Base-by-base conservation (phyloP, 2,113 vertebrate species). In the Camelus dromedarius region DNA sequence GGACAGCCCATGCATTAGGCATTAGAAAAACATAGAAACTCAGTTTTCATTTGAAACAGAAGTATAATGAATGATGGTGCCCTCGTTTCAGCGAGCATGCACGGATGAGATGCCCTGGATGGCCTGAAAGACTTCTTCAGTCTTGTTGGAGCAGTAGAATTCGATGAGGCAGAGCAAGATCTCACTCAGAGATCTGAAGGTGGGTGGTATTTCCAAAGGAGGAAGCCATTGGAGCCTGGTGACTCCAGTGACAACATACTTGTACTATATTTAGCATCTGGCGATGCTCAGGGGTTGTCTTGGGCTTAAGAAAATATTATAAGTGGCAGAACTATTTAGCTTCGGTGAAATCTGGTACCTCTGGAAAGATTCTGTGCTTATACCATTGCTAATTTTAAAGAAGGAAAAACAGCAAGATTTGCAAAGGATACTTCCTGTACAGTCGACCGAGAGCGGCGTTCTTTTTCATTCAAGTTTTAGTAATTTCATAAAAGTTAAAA, bases 41-140 rank as follows among this genome's bases (percentile, higher is more conserved):
- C 35, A 56, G 11, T 67, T 96, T 94, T 97, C 66, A 86, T 94
- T 91, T 83, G 75, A n/a, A 96, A 96, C 96, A 99, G 99, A 99
- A 99, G 97, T 99, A 98, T 80, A 99, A 99, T 0, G 98, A 99
- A 99, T 0, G 98, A 99, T 6, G 98, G 99, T 6, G 93, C 98
- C 62, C 97, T 99, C 81, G 98, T 99, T 75, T 98, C 89, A 98
- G 98, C 46, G 98, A 99, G 62, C 98, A 98, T 19, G 98, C 98
- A 1, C 64, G 95, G 67, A 98, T 98, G 0, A 94, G 99, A 98
- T 87, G 98, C 98, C 18, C 82, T 99, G 79, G 87, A 86, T 56
- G 99, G 98, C 93, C 89, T 99, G 69, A 96, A 97, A 7, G 94
- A 95, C 22, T 99, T 99, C 96, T 99, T 99, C 69, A 93, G 76